phyloP scores from a whole-genome alignment of 2,113 vertebrate species.

The Chrysemys picta region DNA sequence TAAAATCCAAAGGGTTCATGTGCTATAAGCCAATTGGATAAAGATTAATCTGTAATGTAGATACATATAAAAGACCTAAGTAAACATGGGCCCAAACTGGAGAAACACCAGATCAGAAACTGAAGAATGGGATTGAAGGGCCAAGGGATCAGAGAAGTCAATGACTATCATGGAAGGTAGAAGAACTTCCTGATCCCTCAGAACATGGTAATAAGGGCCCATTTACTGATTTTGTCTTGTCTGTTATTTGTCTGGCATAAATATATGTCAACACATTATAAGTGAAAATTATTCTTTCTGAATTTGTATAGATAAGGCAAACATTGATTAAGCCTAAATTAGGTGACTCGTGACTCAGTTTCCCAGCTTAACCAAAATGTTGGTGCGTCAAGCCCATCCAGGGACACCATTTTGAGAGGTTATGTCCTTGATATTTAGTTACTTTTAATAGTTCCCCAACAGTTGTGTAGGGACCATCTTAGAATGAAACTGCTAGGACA shows the following conservation, averaged over 20 bases:
- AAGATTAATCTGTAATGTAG: neutral
- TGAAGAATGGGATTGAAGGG: neutral
- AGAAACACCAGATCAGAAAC: neutral
- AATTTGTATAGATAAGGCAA: neutral
- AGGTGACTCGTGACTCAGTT: neutral
- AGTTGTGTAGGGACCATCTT: constrained; percentile 17
- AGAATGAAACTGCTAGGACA: constrained; percentile 45
- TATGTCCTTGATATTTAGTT: neutral
- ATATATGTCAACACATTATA: neutral
- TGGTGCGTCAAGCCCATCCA: constrained; percentile 86
- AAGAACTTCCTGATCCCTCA: neutral
- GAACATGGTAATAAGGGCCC: neutral
- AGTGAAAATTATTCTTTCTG: neutral
- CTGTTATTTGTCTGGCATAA: neutral
- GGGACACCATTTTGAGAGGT: constrained; percentile 51
- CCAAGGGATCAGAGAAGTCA: neutral
- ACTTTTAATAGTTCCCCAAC: neutral
- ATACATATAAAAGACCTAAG: neutral
- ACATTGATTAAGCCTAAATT: neutral
- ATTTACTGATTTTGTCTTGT: neutral
- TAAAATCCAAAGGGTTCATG: neutral
- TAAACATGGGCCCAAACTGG: neutral
- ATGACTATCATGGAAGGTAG: neutral
- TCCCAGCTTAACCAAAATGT: constrained; percentile 80
- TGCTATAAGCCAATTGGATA: neutral